Evolutionary conservation across 2,113 vertebrate species (phyloP), one percentile per base, ranked within the genome.

Genomic region (Nyctibius bracteatus): DNA sequence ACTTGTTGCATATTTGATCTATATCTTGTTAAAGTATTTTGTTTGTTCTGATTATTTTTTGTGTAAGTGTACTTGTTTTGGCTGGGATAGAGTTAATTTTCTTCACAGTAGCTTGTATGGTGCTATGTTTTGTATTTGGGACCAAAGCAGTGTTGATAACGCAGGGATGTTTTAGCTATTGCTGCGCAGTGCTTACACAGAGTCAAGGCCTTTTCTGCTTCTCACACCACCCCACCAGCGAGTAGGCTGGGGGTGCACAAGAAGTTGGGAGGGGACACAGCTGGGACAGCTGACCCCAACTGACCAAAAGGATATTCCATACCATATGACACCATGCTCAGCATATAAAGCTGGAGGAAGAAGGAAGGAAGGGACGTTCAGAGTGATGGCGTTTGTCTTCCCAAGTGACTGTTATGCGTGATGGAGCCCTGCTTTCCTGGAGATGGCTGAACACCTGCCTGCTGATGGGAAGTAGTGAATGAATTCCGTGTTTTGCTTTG

Each of bases 201-300:
- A 8, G 8, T 16, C 14, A 58, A 81, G 31, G 21, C 22, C 9
- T 49, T 33, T 47, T 58, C 63, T 67, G 1, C 6, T 67, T 52
- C 39, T 74, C 52, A 3, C 14, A 1, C 23, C 2, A 1, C 19
- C 28, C 14, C 1, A 2, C 43, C 27, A 30, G 58, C 0, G 4
- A 33, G 31, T 2, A 27, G 24, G 6, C 67, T 43, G 47, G 28
- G 7, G n/a, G n/a, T n/a, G n/a, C n/a, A n/a, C n/a, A n/a, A n/a
- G n/a, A n/a, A n/a, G n/a, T n/a, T n/a, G n/a, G n/a, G n/a, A n/a
- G n/a, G n/a, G n/a, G n/a, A n/a, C n/a, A n/a, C n/a, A n/a, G n/a
- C n/a, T n/a, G n/a, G n/a, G n/a, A n/a, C n/a, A n/a, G n/a, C n/a
- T n/a, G n/a, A n/a, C n/a, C n/a, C n/a, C n/a, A n/a, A n/a, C n/a